A percentile compares a stretch with the other conserved stretches of the same genome.
Evolutionary conservation across 2,888 invertebrate species (phyloP).

Genomic region (Lingula anatina): DNA sequence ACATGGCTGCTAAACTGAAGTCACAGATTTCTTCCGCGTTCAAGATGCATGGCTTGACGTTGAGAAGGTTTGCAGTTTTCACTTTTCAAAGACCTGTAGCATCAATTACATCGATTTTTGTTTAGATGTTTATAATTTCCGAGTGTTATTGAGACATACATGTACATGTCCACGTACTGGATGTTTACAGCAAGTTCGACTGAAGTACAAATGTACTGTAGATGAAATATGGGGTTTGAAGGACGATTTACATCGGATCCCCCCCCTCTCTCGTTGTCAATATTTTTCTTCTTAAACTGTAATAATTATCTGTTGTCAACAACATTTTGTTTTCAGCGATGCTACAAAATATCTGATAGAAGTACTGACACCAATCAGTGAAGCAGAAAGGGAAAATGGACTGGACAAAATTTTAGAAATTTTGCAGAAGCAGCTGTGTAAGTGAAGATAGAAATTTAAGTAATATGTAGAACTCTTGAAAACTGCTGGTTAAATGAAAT

Average conservation of each 20-base stretch:
- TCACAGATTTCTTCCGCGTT: conserved; percentile 31
- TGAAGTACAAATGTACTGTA: too few species aligned
- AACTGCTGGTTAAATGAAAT: too few species aligned
- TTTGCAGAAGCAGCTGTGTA: conserved; percentile 71
- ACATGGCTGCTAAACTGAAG: conserved; percentile 36
- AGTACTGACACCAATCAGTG: conserved; percentile 62
- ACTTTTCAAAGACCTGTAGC: too few species aligned
- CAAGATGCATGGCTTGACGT: conserved; percentile 44
- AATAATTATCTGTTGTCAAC: too few species aligned
- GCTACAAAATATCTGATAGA: conserved; percentile 69
- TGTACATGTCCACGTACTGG: not conserved
- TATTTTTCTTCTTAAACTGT: too few species aligned
- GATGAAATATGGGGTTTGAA: not conserved
- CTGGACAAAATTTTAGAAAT: conserved; percentile 73
- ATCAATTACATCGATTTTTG: too few species aligned
- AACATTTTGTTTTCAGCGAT: conserved; percentile 54
- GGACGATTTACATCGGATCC: not conserved
- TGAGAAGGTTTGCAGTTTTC: conserved; percentile 14
- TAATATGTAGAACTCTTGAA: too few species aligned
- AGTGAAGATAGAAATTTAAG: conserved; percentile 33
- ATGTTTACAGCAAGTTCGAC: not conserved
- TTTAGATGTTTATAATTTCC: not conserved
- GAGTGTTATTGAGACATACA: not conserved
- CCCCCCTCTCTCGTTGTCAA: too few species aligned
- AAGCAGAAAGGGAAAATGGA: conserved; percentile 64